These are phyloP conservation scores for Zele albiditarsus DNA, from an alignment of 2,888 invertebrate genomes.

Conservation along the genomic window DNA sequence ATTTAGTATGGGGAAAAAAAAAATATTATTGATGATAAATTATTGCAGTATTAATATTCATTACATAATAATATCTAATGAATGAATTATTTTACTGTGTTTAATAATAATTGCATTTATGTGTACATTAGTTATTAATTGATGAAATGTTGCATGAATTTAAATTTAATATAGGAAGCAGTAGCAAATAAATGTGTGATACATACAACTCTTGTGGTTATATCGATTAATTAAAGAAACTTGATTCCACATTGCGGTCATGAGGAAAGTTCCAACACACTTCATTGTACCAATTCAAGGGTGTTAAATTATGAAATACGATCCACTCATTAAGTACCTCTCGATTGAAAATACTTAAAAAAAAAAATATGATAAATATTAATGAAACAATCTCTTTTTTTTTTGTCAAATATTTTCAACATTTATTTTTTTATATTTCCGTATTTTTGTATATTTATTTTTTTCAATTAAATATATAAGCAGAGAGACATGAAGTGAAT, in stretches of 20 bases:
- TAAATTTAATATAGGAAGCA: not conserved
- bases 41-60: not conserved
- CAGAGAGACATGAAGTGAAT: too few relatives aligned
- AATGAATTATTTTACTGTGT: not conserved
- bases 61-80: not conserved
- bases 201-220: conserved; percentile 15
- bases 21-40: not conserved
- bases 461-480: not conserved
- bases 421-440: not conserved
- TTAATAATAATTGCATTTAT: too few relatives aligned
- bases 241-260: conserved; percentile 34
- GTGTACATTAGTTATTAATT: not conserved
- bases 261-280: conserved; percentile 22
- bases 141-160: not conserved
- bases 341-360: not conserved
- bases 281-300: not conserved
- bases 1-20: too few relatives aligned
- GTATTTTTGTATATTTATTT: not conserved
- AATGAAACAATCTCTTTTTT: not conserved
- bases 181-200: not conserved
- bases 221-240: conserved; percentile 37
- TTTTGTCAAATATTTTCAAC: not conserved
- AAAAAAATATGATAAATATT: not conserved
- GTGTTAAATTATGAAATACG: conserved; percentile 15
- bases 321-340: conserved; percentile 35